A percentile compares a stretch with the other conserved stretches of the same genome.
These are phyloP conservation scores for Drosophila orosa DNA, from an alignment of 1,140 invertebrate species.

Conservation along the genomic window DNA sequence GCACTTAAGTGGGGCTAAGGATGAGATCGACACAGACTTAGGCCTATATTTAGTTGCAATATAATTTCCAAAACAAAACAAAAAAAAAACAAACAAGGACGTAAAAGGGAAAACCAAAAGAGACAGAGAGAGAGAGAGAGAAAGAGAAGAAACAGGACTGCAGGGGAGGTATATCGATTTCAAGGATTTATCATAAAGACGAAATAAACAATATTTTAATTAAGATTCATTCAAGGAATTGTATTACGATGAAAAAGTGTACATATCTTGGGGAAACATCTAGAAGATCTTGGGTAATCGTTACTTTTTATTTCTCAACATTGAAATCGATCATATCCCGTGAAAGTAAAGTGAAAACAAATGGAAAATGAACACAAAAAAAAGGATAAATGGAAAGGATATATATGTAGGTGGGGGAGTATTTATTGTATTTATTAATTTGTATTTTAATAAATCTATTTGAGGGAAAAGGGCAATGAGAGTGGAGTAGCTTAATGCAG, in stretches of 20 bases:
- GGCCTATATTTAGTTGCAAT: slow-evolving; percentile 56
- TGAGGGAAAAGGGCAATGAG: not conserved
- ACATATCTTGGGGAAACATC: not conserved
- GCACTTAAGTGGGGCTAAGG: slow-evolving; percentile 1
- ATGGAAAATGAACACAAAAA: slow-evolving; percentile 21
- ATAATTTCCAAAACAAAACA: slow-evolving; percentile 20
- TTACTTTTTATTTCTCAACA: not conserved
- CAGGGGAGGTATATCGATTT: slow-evolving; percentile 5
- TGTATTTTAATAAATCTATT: not conserved
- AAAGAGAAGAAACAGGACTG: slow-evolving; percentile 6
- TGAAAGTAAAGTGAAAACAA: slow-evolving; percentile 29
- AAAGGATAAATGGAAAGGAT: not conserved
- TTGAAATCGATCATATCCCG: slow-evolving; percentile 12
- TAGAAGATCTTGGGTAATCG: not conserved
- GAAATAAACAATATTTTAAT: not conserved
- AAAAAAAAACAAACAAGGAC: slow-evolving; percentile 9
- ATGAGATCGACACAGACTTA: slow-evolving; percentile 58
- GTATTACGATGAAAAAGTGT: not conserved
- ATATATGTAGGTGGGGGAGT: not conserved
- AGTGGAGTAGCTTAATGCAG: slow-evolving; percentile 13
- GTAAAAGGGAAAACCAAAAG: not conserved
- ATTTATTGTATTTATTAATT: slow-evolving; percentile 4
- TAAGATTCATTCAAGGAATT: not conserved
- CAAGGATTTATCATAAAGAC: not conserved
- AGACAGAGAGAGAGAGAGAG: slow-evolving; percentile 8